Evolutionary conservation across 2,888 invertebrate species (phyloP).

Genomic region (Hypselothyrea guttata): DNA sequence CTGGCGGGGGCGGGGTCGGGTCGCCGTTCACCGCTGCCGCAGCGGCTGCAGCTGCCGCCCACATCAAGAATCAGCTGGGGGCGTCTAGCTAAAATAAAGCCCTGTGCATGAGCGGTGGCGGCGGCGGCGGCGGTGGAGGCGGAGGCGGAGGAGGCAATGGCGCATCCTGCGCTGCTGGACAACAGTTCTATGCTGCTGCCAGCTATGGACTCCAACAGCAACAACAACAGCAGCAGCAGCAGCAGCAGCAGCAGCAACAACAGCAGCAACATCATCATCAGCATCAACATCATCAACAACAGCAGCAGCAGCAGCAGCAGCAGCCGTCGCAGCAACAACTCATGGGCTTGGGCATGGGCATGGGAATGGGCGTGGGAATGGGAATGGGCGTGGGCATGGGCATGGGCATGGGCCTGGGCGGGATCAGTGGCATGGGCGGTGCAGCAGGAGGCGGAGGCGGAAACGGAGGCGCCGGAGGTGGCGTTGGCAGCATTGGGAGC

Average conservation of each 20-base stretch:
- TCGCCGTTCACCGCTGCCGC: slow-evolving; percentile 79
- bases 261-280: slow-evolving; percentile 43
- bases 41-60: slow-evolving; percentile 78
- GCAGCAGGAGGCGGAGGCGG: slow-evolving; percentile 20
- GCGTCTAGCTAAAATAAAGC: slow-evolving; percentile 83
- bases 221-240: slow-evolving; percentile 50
- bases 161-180: slow-evolving; percentile 36
- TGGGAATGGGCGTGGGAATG: too few relatives aligned
- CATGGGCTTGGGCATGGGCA: slow-evolving; percentile 59
- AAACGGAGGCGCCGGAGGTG: slow-evolving; percentile 62
- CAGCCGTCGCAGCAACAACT: slow-evolving; percentile 46
- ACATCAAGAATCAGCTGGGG: slow-evolving; percentile 82
- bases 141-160: slow-evolving; percentile 16
- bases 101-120: slow-evolving; percentile 69
- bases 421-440: slow-evolving; percentile 21
- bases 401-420: slow-evolving; percentile 26
- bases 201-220: slow-evolving; percentile 62
- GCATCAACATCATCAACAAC: slow-evolving; percentile 37
- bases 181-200: slow-evolving; percentile 59
- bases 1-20: slow-evolving; percentile 67
- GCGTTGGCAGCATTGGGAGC: slow-evolving; percentile 70
- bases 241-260: slow-evolving; percentile 45
- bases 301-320: slow-evolving; percentile 29
- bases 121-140: too few relatives aligned
- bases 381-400: slow-evolving; percentile 32